Evolutionary conservation across 2,797 vertebrate genomes (phyloP).

Genomic region (Microchirus variegatus): DNA sequence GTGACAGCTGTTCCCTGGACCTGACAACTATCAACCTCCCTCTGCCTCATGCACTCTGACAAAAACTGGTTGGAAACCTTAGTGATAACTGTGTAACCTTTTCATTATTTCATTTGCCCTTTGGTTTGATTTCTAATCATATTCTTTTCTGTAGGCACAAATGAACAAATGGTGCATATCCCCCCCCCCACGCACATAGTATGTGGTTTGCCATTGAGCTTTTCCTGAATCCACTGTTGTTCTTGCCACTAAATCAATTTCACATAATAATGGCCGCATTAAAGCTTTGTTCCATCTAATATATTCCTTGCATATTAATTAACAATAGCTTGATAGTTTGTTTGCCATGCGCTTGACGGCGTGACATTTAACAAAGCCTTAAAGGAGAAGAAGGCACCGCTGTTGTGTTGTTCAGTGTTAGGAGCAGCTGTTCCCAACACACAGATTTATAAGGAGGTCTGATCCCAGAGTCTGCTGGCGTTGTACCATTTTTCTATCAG

Average conservation of each 20-base stretch:
- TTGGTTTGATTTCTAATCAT: constrained; percentile 63
- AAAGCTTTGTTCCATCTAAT: constrained; percentile 34
- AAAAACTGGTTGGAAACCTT: constrained; percentile 65
- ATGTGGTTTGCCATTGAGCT: constrained; percentile 10
- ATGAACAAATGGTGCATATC: constrained; percentile 15
- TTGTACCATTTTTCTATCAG: not conserved
- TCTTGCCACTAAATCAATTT: no score
- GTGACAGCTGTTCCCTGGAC: constrained; percentile 52
- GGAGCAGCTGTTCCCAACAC: constrained; percentile 53
- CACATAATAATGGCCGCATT: constrained; percentile 56
- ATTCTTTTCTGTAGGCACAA: constrained; percentile 44
- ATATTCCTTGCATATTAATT: constrained; percentile 54
- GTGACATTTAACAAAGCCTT: constrained; percentile 65
- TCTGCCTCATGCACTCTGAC: constrained; percentile 40
- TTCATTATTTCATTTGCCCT: constrained; percentile 62
- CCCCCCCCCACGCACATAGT: no score
- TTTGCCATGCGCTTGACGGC: constrained; percentile 8
- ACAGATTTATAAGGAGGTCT: constrained; percentile 59
- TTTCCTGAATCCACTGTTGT: constrained; percentile 14
- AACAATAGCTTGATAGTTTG: constrained; percentile 53
- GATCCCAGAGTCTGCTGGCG: constrained; percentile 18
- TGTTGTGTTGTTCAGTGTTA: constrained; percentile 37
- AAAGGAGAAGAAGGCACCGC: constrained; percentile 26
- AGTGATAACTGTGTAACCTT: constrained; percentile 70
- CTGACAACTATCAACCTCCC: constrained; percentile 70